A percentile compares a stretch with the other conserved stretches of the same genome.
phyloP scores from a whole-genome alignment of 2,797 vertebrate genomes.

The Channa striata region DNA sequence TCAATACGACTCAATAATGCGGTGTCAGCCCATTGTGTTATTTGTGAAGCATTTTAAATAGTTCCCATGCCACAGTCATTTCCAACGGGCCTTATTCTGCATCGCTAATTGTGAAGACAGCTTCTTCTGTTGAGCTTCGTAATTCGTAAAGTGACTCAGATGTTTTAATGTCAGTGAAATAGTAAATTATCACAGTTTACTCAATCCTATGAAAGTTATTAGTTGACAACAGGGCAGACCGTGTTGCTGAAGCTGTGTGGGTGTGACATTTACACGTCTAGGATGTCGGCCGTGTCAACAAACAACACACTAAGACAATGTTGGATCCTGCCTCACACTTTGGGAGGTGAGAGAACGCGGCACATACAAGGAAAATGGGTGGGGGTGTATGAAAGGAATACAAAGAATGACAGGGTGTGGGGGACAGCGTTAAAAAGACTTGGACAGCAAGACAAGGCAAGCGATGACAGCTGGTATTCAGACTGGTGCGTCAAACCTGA shows the following conservation, averaged over 20 bases:
- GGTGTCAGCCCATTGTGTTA: no score
- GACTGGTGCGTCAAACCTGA: constrained; percentile 52
- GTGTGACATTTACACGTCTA: constrained; percentile 60
- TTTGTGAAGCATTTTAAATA: constrained; percentile 3
- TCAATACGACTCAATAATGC: no score
- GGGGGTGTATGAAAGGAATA: constrained; percentile 46
- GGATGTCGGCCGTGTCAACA: constrained; percentile 49
- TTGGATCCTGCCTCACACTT: constrained; percentile 27
- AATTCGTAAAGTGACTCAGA: neutral
- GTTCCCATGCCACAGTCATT: neutral
- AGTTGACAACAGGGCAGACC: constrained; percentile 26
- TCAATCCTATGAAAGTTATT: constrained; percentile 21
- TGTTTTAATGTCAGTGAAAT: neutral
- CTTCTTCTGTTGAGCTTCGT: neutral
- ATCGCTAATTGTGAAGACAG: neutral
- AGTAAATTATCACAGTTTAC: neutral
- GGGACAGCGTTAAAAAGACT: constrained; percentile 52
- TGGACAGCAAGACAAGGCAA: constrained; percentile 42
- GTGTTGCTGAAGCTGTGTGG: constrained; percentile 40
- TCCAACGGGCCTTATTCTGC: neutral
- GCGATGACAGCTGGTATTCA: constrained; percentile 59
- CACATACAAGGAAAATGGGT: constrained; percentile 35
- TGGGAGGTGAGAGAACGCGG: constrained; percentile 48
- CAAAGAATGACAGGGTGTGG: constrained; percentile 47
- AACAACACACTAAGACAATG: constrained; percentile 40